phyloP scores from a whole-genome alignment of 2,797 vertebrate genomes.

The Hypotaenidia philippensis region DNA sequence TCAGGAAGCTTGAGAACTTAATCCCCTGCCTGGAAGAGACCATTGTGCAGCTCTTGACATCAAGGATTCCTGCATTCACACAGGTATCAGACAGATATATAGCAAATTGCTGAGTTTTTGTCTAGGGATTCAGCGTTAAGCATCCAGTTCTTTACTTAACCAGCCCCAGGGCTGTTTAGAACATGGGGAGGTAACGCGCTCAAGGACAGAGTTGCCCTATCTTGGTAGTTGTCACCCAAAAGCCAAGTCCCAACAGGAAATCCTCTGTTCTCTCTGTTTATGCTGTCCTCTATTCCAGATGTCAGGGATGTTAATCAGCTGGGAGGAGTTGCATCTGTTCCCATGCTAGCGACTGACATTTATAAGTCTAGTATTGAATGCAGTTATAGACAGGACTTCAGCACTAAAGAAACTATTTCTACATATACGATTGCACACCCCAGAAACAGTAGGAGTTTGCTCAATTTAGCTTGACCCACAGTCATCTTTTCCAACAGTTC shows the following conservation, averaged over 20 bases:
- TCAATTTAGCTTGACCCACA: slow-evolving; percentile 19
- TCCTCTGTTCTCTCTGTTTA: slow-evolving; percentile 65
- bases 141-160: slow-evolving; percentile 29
- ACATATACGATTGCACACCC: neutral
- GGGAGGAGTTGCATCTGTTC: slow-evolving; percentile 65
- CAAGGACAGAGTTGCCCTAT: neutral
- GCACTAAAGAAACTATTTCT: slow-evolving; percentile 26
- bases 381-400: slow-evolving; percentile 34
- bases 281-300: slow-evolving; percentile 60
- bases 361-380: slow-evolving; percentile 59
- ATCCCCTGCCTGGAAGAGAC: slow-evolving; percentile 39
- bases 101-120: slow-evolving; percentile 46
- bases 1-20: slow-evolving; percentile 61
- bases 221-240: slow-evolving; percentile 65
- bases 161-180: neutral
- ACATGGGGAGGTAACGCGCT: neutral
- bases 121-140: neutral
- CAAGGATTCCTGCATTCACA: slow-evolving; percentile 41
- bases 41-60: slow-evolving; percentile 62
- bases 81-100: slow-evolving; percentile 42
- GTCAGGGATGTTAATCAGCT: slow-evolving; percentile 63
- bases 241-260: slow-evolving; percentile 60
- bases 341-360: slow-evolving; percentile 56
- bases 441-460: slow-evolving; percentile 32
- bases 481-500: slow-evolving; percentile 47